Evolutionary conservation across 64 coral and sea anemone genomes (phyloP), one percentile per base, ranked within the genome.

Genomic region (Porites australiensis): DNA sequence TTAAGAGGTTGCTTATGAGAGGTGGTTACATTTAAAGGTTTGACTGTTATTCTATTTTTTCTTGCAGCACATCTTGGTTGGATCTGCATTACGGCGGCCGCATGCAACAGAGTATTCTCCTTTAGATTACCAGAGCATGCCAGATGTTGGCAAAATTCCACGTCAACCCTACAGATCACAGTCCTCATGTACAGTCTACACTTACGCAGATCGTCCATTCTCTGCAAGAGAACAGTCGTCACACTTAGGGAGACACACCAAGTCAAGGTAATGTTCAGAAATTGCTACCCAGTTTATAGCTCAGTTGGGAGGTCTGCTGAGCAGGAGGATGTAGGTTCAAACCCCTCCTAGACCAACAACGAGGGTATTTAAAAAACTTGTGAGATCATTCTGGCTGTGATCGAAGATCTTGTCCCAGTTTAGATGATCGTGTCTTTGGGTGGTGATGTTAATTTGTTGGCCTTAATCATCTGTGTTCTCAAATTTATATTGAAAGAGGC

Each of bases 81-180:
- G 94, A 52, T 99, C 98, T 88, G 98, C 98, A 11, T 84, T 99
- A 47, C 88, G 98, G 20, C 83, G 98, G 59, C 98, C 98, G 21
- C 98, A 99, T 96, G 98, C 98, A 11, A 94, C 82, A 22, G 74
- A 77, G 6, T 99, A 94, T 50, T 96, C 98, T 6, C 91, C 88
- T 16, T 64, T 99, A 62, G 98, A 99, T 70, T 99, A 95, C 48
- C 98, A 99, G 77, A 94, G 84, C 37, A 94, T 96, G 88, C 98
- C 94, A 75, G 94, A 98, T 79, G 86, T 90, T n/a, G 97, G 94
- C 27, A 98, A 96, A 79, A 72, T 88, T 43, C 91, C 86, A 66
- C 75, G 82, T 13, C 91, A 93, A 66, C 88, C 97, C 11, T 98
- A 88, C 11, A 90, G 92, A 83, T 67, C 77, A 13, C 81, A 98